A percentile compares a stretch with the other conserved stretches of the same genome.
Evolutionary conservation across 2,888 invertebrate genomes (phyloP).

Genomic region (Metallyticus violacea): DNA sequence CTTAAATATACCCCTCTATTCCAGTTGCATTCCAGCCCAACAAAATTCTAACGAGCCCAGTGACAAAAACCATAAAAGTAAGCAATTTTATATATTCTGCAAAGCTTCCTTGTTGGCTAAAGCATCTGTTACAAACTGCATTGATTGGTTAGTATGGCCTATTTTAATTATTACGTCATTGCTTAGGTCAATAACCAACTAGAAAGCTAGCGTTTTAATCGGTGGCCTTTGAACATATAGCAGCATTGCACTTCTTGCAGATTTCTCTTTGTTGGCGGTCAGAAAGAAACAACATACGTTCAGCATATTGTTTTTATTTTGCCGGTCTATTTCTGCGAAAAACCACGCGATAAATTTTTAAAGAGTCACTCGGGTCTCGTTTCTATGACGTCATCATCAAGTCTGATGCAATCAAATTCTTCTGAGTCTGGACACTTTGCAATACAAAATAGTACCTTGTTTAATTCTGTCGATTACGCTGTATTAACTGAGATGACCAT

Average conservation of each 20-base stretch:
- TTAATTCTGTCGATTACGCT: not conserved
- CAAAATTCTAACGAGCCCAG: too few species aligned
- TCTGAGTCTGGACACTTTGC: not conserved
- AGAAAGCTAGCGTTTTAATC: not conserved
- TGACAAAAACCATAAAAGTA: too few species aligned
- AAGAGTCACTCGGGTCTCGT: not conserved
- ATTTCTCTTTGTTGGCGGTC: not conserved
- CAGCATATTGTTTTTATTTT: not conserved
- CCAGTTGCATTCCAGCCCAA: too few species aligned
- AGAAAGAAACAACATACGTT: not conserved
- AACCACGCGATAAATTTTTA: not conserved
- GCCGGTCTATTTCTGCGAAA: not conserved
- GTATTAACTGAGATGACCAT: not conserved
- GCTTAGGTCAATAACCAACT: not conserved
- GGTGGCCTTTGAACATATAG: not conserved
- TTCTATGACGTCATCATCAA: not conserved
- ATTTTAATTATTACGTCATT: not conserved
- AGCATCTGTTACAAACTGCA: too few species aligned
- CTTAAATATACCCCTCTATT: too few species aligned
- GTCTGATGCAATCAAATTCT: constrained; percentile 1
- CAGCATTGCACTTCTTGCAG: not conserved
- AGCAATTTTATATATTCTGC: too few species aligned
- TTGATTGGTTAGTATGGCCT: too few species aligned
- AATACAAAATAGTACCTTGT: not conserved
- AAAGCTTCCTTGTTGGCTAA: too few species aligned